These are phyloP conservation scores for Taeniopygia guttata DNA, from an alignment of 2,797 vertebrate species.

Conservation along the genomic window DNA sequence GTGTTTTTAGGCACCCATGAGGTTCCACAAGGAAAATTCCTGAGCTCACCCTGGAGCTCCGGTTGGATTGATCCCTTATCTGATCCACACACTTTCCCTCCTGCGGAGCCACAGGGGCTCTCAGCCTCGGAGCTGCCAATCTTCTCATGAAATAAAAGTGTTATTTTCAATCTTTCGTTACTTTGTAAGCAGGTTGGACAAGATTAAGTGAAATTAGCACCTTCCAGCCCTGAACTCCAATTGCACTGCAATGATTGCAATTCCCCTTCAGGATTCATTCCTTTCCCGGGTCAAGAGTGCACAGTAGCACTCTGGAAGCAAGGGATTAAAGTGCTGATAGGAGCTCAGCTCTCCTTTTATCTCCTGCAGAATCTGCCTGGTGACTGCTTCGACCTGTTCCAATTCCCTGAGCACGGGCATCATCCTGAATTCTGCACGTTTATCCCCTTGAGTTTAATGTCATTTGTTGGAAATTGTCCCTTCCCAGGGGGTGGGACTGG, in stretches of 20 bases:
- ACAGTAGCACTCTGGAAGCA: constrained; percentile 43
- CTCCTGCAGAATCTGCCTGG: constrained; percentile 5
- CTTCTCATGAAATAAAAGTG: constrained; percentile 2
- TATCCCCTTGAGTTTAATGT: neutral
- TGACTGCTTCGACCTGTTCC: neutral
- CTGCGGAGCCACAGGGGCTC: neutral
- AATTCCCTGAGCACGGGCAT: neutral
- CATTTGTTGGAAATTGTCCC: neutral
- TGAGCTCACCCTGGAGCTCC: neutral
- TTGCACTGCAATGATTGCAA: constrained; percentile 49
- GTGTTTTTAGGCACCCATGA: neutral
- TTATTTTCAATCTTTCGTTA: constrained; percentile 30
- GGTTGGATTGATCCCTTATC: constrained; percentile 50
- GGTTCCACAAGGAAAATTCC: neutral
- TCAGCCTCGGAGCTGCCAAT: constrained; percentile 9
- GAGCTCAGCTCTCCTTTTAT: constrained; percentile 16
- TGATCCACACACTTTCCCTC: neutral
- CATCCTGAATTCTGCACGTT: neutral
- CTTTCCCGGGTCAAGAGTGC: constrained; percentile 53
- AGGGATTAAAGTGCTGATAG: constrained; percentile 52
- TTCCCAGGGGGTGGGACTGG: neutral
- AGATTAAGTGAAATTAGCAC: constrained; percentile 58
- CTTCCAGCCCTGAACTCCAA: constrained; percentile 45
- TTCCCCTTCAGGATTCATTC: constrained; percentile 54
- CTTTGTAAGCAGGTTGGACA: neutral